phyloP scores from a whole-genome alignment of 2,888 invertebrate species.

The Eristalinus aeneus region DNA sequence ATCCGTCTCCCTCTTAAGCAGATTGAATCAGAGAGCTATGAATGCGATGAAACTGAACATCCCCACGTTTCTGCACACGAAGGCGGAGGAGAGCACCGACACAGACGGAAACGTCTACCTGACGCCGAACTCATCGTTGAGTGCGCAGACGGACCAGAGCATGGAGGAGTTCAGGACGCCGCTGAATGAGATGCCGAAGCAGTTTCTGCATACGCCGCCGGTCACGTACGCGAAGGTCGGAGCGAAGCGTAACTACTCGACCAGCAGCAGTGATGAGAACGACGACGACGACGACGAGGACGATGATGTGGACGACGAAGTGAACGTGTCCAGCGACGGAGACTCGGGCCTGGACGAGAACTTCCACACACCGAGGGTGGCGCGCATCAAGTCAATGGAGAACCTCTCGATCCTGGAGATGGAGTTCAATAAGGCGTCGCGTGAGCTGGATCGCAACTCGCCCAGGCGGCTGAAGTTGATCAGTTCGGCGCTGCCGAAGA shows the following conservation, averaged over 20 bases:
- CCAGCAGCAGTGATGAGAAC: conserved; percentile 71
- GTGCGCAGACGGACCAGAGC: conserved; percentile 72
- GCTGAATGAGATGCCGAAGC: conserved; percentile 76
- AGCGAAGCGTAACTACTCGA: conserved; percentile 73
- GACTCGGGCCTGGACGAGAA: conserved; percentile 80
- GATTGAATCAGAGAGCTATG: conserved; percentile 80
- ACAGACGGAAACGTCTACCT: conserved; percentile 75
- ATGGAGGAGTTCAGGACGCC: conserved; percentile 79
- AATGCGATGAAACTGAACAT: conserved; percentile 80
- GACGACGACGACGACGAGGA: conserved; percentile 47
- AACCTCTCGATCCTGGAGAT: conserved; percentile 80
- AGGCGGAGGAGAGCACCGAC: conserved; percentile 67
- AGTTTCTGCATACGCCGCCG: conserved; percentile 74
- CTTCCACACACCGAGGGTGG: conserved; percentile 79
- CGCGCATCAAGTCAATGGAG: conserved; percentile 80
- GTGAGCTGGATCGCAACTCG: conserved; percentile 78
- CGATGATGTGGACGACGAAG: conserved; percentile 69
- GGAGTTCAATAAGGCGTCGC: conserved; percentile 79
- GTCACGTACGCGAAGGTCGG: conserved; percentile 43
- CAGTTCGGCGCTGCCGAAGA: conserved; percentile 76
- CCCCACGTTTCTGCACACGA: conserved; percentile 74
- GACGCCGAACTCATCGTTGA: conserved; percentile 79
- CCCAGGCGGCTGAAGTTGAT: conserved; percentile 77
- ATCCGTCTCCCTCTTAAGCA: conserved; percentile 81
- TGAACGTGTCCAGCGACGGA: conserved; percentile 75